Conservation (phyloP, 2,797 vertebrate genomes). For the Sebastes alutus region DNA sequence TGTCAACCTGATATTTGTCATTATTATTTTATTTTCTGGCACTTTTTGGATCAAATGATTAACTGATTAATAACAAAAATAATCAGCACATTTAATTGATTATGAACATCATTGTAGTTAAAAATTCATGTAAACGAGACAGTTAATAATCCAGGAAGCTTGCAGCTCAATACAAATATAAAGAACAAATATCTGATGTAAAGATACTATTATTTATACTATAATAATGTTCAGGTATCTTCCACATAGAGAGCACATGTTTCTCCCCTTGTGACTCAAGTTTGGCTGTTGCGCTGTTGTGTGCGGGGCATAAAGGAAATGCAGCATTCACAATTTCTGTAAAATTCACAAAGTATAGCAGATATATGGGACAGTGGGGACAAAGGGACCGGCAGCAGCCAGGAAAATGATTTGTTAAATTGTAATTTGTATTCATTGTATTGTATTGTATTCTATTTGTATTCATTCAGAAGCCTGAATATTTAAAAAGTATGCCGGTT, state of each 20-base stretch:
- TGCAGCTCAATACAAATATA: not conserved
- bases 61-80: not conserved
- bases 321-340: constrained; percentile 1
- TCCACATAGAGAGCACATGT: not conserved
- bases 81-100: not conserved
- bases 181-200: not conserved
- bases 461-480: constrained; percentile 46
- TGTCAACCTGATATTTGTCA: not conserved
- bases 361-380: not conserved
- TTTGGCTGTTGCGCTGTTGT: not conserved
- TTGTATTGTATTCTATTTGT: not conserved
- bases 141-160: not conserved
- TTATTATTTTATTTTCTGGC: not conserved
- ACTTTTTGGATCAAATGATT: not conserved
- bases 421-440: constrained; percentile 44
- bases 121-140: not conserved
- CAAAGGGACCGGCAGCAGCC: constrained; percentile 1
- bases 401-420: constrained; percentile 3
- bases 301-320: not conserved
- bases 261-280: not conserved
- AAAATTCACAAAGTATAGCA: not conserved
- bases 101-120: not conserved
- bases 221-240: not conserved
- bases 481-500: constrained; percentile 42
- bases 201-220: not conserved